Conservation (phyloP, 2,113 vertebrate genomes). For the Eidolon helvum region DNA sequence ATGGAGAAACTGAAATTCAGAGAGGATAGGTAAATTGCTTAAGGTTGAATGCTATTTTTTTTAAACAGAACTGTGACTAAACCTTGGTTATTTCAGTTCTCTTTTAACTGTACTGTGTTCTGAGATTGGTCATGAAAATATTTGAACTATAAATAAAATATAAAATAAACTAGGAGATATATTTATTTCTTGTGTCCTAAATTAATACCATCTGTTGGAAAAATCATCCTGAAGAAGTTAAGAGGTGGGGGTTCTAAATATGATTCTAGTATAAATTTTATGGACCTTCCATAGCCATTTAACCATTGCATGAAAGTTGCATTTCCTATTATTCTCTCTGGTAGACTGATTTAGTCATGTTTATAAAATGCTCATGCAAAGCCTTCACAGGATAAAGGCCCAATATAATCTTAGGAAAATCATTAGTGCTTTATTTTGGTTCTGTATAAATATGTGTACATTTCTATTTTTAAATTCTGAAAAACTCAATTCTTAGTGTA, state of each 20-base stretch:
- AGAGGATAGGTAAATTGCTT: neutral
- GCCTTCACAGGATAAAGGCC: slow-evolving; percentile 5
- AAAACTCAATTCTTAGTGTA: neutral
- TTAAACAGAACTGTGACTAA: neutral
- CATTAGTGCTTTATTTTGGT: slow-evolving; percentile 55
- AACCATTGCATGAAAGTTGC: neutral
- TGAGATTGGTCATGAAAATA: neutral
- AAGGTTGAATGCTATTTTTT: neutral
- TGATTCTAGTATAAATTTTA: neutral
- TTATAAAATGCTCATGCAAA: slow-evolving; percentile 2
- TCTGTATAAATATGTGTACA: slow-evolving; percentile 39
- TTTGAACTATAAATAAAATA: neutral
- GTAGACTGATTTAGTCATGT: neutral
- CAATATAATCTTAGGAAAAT: slow-evolving; percentile 47
- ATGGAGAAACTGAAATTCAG: neutral
- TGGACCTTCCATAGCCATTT: neutral
- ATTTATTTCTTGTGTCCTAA: neutral
- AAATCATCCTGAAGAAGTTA: neutral
- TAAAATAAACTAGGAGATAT: neutral
- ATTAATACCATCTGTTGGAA: neutral
- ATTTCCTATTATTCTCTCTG: slow-evolving; percentile 5
- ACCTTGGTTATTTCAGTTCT: neutral
- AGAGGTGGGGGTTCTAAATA: neutral
- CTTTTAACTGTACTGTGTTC: neutral
- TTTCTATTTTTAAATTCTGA: slow-evolving; percentile 51